Base-by-base conservation (phyloP, 2,113 vertebrate genomes). In the Oreochromis spilurus region DNA sequence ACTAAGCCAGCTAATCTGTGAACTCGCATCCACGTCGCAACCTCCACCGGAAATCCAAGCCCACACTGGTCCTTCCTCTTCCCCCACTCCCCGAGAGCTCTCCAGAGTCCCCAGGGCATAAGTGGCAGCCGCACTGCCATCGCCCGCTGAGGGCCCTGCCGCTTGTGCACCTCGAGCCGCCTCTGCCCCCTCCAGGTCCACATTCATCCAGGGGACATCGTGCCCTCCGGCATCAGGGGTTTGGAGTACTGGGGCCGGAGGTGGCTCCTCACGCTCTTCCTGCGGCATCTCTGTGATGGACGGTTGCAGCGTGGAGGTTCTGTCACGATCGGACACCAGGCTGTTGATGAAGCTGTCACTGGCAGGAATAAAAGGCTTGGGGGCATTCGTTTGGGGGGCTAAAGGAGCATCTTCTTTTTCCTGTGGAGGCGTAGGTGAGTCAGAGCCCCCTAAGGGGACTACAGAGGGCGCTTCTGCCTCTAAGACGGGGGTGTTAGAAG, bases 1-100 rank as follows among this genome's bases (percentile, higher is more conserved):
- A 36, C 96, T 96, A 84, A 99, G 98, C 98, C 98, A 99, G 92
- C 96, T 97, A 90, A 97, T 89, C 0, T 91, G 89, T 4, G 96
- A 96, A 43, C 91, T 93, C 0, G 96, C 91, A n/a, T 98, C 97
- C 6, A 99, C 96, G 0, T 97, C 94, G 4, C 98, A 99, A 91
- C 97, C 97, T 40, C 97, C 97, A 7, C 97, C 98, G 0, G 97
- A 97, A 81, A 99, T 97, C 98, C 98, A 99, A 84, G 97, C 94
- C 99, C 99, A 99, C 55, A 97, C 93, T 0, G 97, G 97, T 5
- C 88, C 91, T 4, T 97, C 96, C 83, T 96, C 97, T 36, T 97
- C 97, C 1, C 97, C 97, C 0, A 92, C 78, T 4, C 93, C 93
- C 0, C 95, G 97, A 3, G 94, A 92, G 3, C 97, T 97, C 26